A percentile compares a stretch with the other conserved stretches of the same genome.
These are phyloP conservation scores for Aptenodytes patagonicus DNA, from an alignment of 2,113 vertebrate species.

Conservation along the genomic window DNA sequence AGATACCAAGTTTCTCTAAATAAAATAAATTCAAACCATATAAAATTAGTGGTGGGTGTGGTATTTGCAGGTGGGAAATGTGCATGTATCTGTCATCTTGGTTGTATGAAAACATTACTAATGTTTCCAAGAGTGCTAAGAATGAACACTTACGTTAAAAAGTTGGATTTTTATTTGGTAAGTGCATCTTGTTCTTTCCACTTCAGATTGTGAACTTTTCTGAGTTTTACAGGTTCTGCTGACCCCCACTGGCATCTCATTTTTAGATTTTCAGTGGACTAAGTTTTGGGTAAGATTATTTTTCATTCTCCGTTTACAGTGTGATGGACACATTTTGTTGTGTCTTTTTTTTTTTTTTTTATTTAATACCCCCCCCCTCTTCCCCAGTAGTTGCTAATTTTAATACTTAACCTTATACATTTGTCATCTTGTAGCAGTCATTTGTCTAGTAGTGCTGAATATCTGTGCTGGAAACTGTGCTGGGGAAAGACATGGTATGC, in stretches of 20 bases:
- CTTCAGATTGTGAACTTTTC: background rate
- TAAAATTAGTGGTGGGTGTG: background rate
- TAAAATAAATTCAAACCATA: background rate
- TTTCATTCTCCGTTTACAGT: background rate
- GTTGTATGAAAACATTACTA: background rate
- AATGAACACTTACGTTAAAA: background rate
- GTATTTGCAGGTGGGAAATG: background rate
- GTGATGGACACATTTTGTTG: rapidly evolving
- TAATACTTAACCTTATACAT: background rate
- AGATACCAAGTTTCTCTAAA: background rate
- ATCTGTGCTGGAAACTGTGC: background rate
- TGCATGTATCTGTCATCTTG: background rate
- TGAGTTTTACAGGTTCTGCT: background rate
- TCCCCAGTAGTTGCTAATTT: background rate
- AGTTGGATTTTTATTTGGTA: background rate
- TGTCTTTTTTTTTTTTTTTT: background rate
- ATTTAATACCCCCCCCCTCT: background rate
- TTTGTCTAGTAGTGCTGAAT: background rate
- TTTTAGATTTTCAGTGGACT: background rate
- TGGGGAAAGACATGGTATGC: background rate
- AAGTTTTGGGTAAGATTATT: background rate
- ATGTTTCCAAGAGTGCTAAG: background rate
- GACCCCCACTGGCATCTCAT: background rate
- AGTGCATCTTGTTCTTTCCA: background rate
- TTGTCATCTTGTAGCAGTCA: background rate